Base-by-base conservation (phyloP, 2,113 vertebrate species). In the Phainopepla nitens region DNA sequence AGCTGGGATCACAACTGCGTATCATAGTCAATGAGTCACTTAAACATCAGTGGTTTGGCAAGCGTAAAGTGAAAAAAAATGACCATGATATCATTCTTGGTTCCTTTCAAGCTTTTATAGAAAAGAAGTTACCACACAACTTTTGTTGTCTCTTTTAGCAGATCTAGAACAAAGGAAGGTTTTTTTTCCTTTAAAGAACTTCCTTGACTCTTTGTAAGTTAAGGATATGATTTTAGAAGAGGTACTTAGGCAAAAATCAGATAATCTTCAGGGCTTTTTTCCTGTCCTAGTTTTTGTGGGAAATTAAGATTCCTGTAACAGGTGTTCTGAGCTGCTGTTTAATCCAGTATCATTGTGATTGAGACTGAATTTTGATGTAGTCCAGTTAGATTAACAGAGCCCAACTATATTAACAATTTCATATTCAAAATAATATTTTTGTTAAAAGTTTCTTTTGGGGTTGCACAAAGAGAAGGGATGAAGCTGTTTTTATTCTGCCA, bases 1-100 rank as follows among this genome's bases (percentile, higher is more conserved):
- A 99, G 99, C 98, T 99, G 98, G 98, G 98, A 96, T 96, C 92
- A 94, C 96, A 98, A 96, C 98, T 98, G 97, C 91, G 98, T 98
- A 98, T 99, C 98, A 97, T 96, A 98, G 97, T 97, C 98, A 98
- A 97, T 98, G 98, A 98, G 97, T 98, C 98, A 96, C 96, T 98
- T 98, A 98, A 98, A 98, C 97, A 98, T 98, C 98, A 98, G 94
- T 98, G 97, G 97, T 93, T 97, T 98, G 96, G 98, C 97, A 96
- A 98, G 98, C 97, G 94, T 98, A 97, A 98, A 98, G 97, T 69
- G 29, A 62, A 50, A n/a, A 51, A 68, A 72, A 72, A 97, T 96
- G 95, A 97, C 97, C 75, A 97, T 98, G 97, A 97, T 98, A 98
- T 98, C 98, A 98, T 98, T 98, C 98, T 96, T 97, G 97, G 97